A percentile compares a stretch with the other conserved stretches of the same genome.
These are phyloP conservation scores for Enteromius argenteus DNA, from an alignment of 2,797 vertebrate genomes.

Conservation along the genomic window DNA sequence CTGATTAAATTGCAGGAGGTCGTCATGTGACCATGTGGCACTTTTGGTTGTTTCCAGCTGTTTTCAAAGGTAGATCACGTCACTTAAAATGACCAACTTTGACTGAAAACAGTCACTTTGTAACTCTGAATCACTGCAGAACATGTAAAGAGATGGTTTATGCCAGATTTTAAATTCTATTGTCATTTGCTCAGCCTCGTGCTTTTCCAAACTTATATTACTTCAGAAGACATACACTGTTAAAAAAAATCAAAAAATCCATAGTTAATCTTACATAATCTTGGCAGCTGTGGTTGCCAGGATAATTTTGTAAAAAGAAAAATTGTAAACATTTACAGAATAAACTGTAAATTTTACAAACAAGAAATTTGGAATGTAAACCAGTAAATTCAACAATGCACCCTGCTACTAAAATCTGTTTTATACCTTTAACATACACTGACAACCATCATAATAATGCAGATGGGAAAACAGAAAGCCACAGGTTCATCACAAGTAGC, in stretches of 20 bases:
- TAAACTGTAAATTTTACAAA: too few species aligned
- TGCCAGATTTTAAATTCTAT: background rate
- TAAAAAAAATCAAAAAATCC: background rate
- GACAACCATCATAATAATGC: too few species aligned
- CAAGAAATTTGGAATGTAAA: too few species aligned
- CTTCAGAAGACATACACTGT: background rate
- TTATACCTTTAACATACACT: too few species aligned
- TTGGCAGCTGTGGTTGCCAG: background rate
- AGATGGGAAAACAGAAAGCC: too few species aligned
- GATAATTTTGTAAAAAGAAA: background rate
- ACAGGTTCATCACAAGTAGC: background rate
- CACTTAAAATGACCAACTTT: background rate
- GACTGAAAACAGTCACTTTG: slow-evolving; percentile 7
- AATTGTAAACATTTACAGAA: too few species aligned
- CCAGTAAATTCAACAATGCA: too few species aligned
- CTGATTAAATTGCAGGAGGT: slow-evolving; percentile 1
- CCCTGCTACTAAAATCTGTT: too few species aligned
- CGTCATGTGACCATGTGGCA: background rate
- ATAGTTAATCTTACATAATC: background rate
- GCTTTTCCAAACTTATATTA: background rate
- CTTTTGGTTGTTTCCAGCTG: background rate
- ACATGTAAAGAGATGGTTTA: background rate
- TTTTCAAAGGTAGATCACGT: background rate
- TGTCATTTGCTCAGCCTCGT: background rate
- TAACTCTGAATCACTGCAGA: background rate